phyloP scores from a whole-genome alignment of 2,888 invertebrate species.

The Monopis laevigella region DNA sequence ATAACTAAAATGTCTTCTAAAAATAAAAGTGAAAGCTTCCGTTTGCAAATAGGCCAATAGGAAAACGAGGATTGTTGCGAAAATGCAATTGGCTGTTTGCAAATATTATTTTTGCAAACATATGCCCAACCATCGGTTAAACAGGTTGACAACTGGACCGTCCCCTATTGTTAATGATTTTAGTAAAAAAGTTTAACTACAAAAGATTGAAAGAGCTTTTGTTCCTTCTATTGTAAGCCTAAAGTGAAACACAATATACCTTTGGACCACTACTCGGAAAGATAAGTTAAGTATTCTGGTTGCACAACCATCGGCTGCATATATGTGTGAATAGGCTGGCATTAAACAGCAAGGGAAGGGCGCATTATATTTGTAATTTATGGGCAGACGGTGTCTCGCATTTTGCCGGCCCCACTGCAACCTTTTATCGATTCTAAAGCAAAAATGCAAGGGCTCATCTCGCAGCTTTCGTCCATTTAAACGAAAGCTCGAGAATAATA shows the following conservation, averaged over 20 bases:
- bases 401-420: slow-evolving; percentile 35
- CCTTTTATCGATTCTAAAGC: slow-evolving; percentile 41
- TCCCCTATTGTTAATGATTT: slow-evolving; percentile 3
- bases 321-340: slow-evolving; percentile 42
- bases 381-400: slow-evolving; percentile 24
- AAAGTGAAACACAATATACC: too few relatives aligned
- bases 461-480: neutral
- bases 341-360: slow-evolving; percentile 50
- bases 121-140: neutral
- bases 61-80: slow-evolving; percentile 28
- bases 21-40: slow-evolving; percentile 2
- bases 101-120: slow-evolving; percentile 57
- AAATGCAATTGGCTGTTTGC: slow-evolving; percentile 52
- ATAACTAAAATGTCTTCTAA: slow-evolving; percentile 9
- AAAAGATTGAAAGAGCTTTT: slow-evolving; percentile 44
- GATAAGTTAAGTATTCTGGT: slow-evolving; percentile 46
- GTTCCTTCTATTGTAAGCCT: too few relatives aligned
- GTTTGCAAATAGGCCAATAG: slow-evolving; percentile 37
- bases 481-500: neutral
- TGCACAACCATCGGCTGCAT: slow-evolving; percentile 26
- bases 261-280: slow-evolving; percentile 52
- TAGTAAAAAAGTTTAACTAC: slow-evolving; percentile 5
- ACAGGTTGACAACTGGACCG: slow-evolving; percentile 7
- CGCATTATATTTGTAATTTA: slow-evolving; percentile 60
- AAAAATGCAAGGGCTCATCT: slow-evolving; percentile 28